These are phyloP conservation scores for Antechinus flavipes DNA, from an alignment of 2,113 vertebrate species.

Conservation along the genomic window DNA sequence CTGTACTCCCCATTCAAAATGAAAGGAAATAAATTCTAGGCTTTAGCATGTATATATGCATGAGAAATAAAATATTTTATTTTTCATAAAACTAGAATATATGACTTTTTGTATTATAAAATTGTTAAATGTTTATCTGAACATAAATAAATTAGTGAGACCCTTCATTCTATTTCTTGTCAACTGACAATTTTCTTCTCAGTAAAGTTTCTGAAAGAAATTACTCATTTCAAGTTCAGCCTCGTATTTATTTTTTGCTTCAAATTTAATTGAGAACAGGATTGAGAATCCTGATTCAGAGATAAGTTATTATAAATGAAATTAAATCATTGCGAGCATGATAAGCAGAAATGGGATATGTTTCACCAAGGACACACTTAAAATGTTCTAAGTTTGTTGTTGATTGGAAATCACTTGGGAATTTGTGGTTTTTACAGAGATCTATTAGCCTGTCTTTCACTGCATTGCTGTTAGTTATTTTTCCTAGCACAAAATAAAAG, in stretches of 20 bases:
- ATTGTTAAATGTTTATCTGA: background rate
- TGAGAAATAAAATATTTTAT: background rate
- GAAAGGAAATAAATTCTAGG: background rate
- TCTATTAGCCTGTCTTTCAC: background rate
- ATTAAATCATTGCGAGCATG: background rate
- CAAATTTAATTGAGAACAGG: background rate
- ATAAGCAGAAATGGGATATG: background rate
- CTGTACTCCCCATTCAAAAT: background rate
- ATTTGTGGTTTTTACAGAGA: background rate
- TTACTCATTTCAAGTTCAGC: background rate
- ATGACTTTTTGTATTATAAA: background rate
- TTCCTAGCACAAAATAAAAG: background rate
- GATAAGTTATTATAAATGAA: background rate
- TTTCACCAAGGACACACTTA: background rate
- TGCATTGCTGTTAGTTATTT: background rate
- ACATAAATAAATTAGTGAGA: background rate
- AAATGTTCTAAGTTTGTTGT: background rate
- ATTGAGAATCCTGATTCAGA: background rate
- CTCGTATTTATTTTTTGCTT: background rate
- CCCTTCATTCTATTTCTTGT: background rate
- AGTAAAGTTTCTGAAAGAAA: background rate
- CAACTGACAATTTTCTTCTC: background rate
- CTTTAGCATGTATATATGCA: background rate
- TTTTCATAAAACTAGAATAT: background rate
- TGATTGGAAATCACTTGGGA: background rate